A percentile compares a stretch with the other conserved stretches of the same genome.
Conservation (phyloP, 2,888 invertebrate genomes). For the Hemaris fuciformis region DNA sequence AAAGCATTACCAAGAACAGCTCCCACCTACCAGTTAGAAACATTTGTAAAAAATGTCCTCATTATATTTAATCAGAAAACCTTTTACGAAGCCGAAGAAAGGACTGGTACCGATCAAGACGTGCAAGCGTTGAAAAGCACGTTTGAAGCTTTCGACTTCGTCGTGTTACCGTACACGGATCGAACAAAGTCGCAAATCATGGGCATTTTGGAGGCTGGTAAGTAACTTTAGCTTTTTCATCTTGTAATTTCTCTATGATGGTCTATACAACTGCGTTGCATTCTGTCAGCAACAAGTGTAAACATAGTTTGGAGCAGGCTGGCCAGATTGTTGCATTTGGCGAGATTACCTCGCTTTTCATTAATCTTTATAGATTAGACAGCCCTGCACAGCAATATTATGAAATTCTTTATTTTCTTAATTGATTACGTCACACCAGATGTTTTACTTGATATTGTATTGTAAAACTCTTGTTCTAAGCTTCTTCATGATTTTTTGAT, state of each 20-base stretch:
- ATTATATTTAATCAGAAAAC: conserved; percentile 62
- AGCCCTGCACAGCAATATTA: too few relatives aligned
- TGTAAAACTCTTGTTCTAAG: too few relatives aligned
- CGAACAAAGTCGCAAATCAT: conserved; percentile 49
- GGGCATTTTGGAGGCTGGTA: conserved; percentile 48
- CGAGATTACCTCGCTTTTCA: too few relatives aligned
- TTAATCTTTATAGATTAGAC: too few relatives aligned
- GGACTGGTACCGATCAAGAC: conserved; percentile 58
- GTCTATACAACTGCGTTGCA: not conserved
- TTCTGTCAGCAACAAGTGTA: too few relatives aligned
- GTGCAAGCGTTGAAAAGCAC: conserved; percentile 47
- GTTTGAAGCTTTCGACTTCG: conserved; percentile 53
- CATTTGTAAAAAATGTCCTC: conserved; percentile 57
- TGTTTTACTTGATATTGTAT: too few relatives aligned
- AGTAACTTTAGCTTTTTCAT: conserved; percentile 21
- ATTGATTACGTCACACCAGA: too few relatives aligned
- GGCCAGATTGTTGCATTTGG: too few relatives aligned
- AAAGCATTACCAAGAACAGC: conserved; percentile 46
- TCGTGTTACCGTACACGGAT: conserved; percentile 39
- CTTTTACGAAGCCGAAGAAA: conserved; percentile 40
- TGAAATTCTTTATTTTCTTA: too few relatives aligned
- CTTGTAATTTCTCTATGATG: not conserved
- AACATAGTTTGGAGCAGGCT: too few relatives aligned
- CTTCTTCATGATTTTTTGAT: too few relatives aligned
- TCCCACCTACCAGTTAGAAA: conserved; percentile 59